phyloP scores from a whole-genome alignment of 2,888 invertebrate genomes.

The Litoditis marina region DNA sequence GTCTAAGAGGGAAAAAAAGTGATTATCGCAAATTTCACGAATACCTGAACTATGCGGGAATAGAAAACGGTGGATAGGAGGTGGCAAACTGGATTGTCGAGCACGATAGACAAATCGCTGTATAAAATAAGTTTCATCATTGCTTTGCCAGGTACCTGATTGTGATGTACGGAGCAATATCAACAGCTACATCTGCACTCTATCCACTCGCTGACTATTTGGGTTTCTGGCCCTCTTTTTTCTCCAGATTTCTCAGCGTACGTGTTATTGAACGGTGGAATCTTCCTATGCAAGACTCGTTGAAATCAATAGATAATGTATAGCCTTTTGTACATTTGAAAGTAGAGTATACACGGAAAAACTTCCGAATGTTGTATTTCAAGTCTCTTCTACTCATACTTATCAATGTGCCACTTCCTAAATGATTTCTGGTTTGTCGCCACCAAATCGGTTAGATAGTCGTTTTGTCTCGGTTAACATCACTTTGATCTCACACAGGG shows the following conservation, averaged over 20 bases:
- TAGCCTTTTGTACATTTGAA: not conserved
- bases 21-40: too few species aligned
- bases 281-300: too few species aligned
- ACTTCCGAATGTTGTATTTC: too few species aligned
- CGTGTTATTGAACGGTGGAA: too few species aligned
- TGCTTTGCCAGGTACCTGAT: constrained; percentile 15
- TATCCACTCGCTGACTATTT: constrained; percentile 32
- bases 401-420: too few species aligned
- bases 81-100: too few species aligned
- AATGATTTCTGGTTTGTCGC: too few species aligned
- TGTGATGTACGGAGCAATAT: constrained; percentile 26
- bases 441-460: too few species aligned
- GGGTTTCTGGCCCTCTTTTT: constrained; percentile 33
- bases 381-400: not conserved
- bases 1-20: not conserved
- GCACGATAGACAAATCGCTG: not conserved
- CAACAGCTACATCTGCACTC: constrained; percentile 20
- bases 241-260: constrained; percentile 30
- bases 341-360: not conserved
- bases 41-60: too few species aligned
- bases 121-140: not conserved
- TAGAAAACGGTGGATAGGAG: too few species aligned
- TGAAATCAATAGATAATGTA: too few species aligned
- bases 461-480: too few species aligned
- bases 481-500: constrained; percentile 14